Evolutionary conservation across 1,140 invertebrate species (phyloP).

Genomic region (Bombus superbus): DNA sequence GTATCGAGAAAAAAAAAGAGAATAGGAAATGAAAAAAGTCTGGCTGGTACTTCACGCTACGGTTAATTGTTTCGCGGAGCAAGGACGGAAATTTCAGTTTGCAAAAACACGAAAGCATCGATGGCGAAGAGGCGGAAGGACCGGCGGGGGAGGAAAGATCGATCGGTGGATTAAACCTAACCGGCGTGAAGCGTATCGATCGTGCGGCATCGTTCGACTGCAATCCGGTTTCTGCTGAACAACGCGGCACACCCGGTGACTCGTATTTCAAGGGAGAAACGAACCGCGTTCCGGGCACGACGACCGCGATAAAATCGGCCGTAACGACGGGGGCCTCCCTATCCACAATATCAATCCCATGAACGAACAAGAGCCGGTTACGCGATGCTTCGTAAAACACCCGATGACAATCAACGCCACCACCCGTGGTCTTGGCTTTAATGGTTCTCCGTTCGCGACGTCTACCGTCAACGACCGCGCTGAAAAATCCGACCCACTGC

Average conservation of each 20-base stretch:
- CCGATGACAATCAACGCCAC: slow-evolving; percentile 58
- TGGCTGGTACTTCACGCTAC: slow-evolving; percentile 17
- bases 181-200: slow-evolving; percentile 63
- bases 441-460: slow-evolving; percentile 50
- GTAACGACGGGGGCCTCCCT: slow-evolving; percentile 58
- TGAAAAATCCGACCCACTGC: background rate
- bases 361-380: slow-evolving; percentile 57
- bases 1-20: background rate
- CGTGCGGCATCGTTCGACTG: slow-evolving; percentile 54
- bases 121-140: background rate
- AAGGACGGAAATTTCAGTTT: slow-evolving; percentile 29
- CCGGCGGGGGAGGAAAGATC: background rate
- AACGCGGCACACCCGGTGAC: slow-evolving; percentile 59
- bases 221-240: slow-evolving; percentile 65
- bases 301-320: slow-evolving; percentile 67
- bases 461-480: background rate
- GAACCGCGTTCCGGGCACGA: slow-evolving; percentile 56
- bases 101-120: slow-evolving; percentile 21
- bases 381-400: slow-evolving; percentile 60
- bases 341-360: slow-evolving; percentile 60
- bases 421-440: slow-evolving; percentile 55
- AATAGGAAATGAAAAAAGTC: background rate
- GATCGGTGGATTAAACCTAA: slow-evolving; percentile 64
- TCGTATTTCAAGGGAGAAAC: slow-evolving; percentile 68
- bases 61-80: slow-evolving; percentile 44